Percentiles rank a stretch among this genome's conserved stretches.
These are phyloP conservation scores for Eumaeus atala DNA, from an alignment of 1,140 invertebrate genomes.

Conservation along the genomic window DNA sequence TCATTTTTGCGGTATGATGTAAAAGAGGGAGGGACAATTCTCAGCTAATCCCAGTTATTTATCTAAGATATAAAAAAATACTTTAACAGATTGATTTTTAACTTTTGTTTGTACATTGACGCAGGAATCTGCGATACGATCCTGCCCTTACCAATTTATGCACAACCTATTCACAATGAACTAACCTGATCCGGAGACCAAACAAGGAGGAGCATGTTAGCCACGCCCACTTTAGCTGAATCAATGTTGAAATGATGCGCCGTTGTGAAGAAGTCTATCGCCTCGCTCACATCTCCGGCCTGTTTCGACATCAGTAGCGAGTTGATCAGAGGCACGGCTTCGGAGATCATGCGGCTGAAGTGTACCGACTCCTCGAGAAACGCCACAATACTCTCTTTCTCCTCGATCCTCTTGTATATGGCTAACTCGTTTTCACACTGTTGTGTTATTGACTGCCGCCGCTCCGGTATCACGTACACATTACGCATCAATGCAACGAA, in stretches of 20 bases:
- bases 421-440: conserved; percentile 61
- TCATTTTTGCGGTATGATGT: too few relatives aligned
- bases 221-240: conserved; percentile 81
- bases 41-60: too few relatives aligned
- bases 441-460: conserved; percentile 42
- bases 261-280: conserved; percentile 88
- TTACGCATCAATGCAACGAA: conserved; percentile 61
- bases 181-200: conserved; percentile 79
- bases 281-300: conserved; percentile 86
- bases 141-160: neutral
- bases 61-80: too few relatives aligned
- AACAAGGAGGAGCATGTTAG: conserved; percentile 84
- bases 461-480: conserved; percentile 55
- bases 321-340: conserved; percentile 81
- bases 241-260: conserved; percentile 86
- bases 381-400: conserved; percentile 73
- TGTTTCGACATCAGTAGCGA: conserved; percentile 84
- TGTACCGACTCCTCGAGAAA: conserved; percentile 78
- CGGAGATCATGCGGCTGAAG: conserved; percentile 81
- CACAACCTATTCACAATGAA: neutral
- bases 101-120: too few relatives aligned
- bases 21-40: too few relatives aligned
- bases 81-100: too few relatives aligned
- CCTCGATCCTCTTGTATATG: conserved; percentile 58
- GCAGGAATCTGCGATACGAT: too few relatives aligned